These are phyloP conservation scores for Napeogenes inachia DNA, from an alignment of 2,888 invertebrate species.

Conservation along the genomic window DNA sequence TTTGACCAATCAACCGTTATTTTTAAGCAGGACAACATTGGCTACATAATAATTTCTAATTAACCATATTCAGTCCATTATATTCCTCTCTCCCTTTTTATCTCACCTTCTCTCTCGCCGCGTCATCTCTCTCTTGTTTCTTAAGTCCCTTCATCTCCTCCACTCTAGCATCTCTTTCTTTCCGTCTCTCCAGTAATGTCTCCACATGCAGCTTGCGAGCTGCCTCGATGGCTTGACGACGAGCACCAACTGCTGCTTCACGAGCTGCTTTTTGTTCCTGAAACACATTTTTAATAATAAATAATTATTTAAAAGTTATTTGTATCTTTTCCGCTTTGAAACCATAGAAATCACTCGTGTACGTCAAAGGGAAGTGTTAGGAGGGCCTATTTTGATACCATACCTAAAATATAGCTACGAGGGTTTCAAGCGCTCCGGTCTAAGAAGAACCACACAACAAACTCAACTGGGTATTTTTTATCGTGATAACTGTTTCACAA, in stretches of 20 bases:
- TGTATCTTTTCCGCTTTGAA: too few relatives aligned
- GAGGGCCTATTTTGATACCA: too few relatives aligned
- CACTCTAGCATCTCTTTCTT: constrained; percentile 89
- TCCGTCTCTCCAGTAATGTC: constrained; percentile 85
- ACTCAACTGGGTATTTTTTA: too few relatives aligned
- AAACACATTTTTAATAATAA: neutral
- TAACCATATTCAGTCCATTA: neutral
- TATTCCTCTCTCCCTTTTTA: constrained; percentile 36
- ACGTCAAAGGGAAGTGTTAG: too few relatives aligned
- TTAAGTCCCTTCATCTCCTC: constrained; percentile 83
- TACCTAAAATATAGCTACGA: too few relatives aligned
- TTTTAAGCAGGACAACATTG: too few relatives aligned
- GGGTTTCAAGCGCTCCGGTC: too few relatives aligned
- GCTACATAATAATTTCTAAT: too few relatives aligned
- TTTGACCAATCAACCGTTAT: neutral
- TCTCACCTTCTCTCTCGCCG: constrained; percentile 85
- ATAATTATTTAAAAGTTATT: too few relatives aligned
- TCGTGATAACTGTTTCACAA: too few relatives aligned
- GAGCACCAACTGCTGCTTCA: constrained; percentile 95
- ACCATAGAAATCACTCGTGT: too few relatives aligned
- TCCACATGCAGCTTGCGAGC: constrained; percentile 87
- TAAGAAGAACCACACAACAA: too few relatives aligned
- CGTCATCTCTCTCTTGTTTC: constrained; percentile 85
- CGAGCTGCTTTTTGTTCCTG: constrained; percentile 96
- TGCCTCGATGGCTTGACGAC: constrained; percentile 89